Percentiles rank a stretch among this genome's conserved stretches.
phyloP scores from a whole-genome alignment of 2,113 vertebrate species.

The Psephotus haematonotus region DNA sequence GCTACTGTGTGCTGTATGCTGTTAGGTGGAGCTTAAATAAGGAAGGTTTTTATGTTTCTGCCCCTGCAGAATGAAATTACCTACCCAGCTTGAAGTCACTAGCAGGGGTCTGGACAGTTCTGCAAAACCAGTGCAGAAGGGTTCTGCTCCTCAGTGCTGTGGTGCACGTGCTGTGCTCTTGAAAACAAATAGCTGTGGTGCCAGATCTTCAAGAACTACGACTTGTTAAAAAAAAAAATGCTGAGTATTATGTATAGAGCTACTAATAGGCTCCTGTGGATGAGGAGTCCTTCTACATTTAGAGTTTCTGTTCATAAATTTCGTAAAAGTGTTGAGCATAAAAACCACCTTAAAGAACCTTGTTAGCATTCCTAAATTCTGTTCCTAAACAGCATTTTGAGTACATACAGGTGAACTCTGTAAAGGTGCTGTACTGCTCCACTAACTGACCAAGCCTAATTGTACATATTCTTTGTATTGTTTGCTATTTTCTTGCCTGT shows the following conservation, averaged over 20 bases:
- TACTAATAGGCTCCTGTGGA: not conserved
- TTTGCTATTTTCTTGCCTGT: slow-evolving; percentile 65
- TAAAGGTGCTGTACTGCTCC: not conserved
- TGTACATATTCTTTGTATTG: not conserved
- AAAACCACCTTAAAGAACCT: not conserved
- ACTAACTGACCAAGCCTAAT: not conserved
- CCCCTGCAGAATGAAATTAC: not conserved
- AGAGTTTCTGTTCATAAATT: not conserved
- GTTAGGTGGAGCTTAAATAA: not conserved
- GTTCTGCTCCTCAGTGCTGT: not conserved
- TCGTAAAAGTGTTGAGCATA: not conserved
- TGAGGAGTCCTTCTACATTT: not conserved
- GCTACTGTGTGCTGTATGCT: not conserved
- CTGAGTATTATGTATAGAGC: not conserved
- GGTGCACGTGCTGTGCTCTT: not conserved
- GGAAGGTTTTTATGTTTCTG: not conserved
- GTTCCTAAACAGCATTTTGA: not conserved
- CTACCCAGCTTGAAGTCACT: not conserved
- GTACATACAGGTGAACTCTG: not conserved
- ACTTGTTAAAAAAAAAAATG: not conserved
- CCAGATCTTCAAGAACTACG: not conserved
- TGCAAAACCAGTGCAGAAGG: not conserved
- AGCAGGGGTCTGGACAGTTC: not conserved
- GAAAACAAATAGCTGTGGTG: rapidly evolving
- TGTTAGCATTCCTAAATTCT: not conserved